These are phyloP conservation scores for Eublepharis macularius DNA, from an alignment of 2,113 vertebrate genomes.

Conservation along the genomic window DNA sequence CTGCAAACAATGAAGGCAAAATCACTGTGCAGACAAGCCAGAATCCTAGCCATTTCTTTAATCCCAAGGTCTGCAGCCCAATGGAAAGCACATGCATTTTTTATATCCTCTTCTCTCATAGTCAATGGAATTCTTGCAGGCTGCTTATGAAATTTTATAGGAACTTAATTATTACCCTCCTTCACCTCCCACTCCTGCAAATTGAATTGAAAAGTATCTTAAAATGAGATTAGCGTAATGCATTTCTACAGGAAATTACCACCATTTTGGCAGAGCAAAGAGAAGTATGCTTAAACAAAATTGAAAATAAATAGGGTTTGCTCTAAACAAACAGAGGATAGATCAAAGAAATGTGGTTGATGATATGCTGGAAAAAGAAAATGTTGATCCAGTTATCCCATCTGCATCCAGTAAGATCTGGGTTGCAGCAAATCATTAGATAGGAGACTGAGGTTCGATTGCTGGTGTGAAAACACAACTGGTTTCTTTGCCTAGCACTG, in stretches of 20 bases:
- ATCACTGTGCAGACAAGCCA: not conserved
- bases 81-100: not conserved
- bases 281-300: not conserved
- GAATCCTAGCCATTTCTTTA: not conserved
- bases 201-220: conserved; percentile 26
- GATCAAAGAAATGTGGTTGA: not conserved
- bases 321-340: not conserved
- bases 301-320: conserved; percentile 8
- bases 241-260: conserved; percentile 34
- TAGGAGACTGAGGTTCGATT: not conserved
- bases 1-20: not conserved
- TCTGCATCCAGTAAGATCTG: not conserved
- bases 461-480: not conserved
- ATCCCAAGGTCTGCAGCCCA: not conserved
- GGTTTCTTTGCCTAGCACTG: not conserved
- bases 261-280: not conserved
- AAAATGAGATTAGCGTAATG: conserved; percentile 36
- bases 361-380: not conserved
- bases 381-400: not conserved
- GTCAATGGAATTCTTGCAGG: conserved; percentile 9
- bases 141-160: conserved; percentile 23
- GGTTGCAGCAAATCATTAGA: not conserved
- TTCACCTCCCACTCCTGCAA: conserved; percentile 6
- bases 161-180: conserved; percentile 17
- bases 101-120: not conserved